Evolutionary conservation across 2,113 vertebrate species (phyloP).

Genomic region (Catharus minimus): DNA sequence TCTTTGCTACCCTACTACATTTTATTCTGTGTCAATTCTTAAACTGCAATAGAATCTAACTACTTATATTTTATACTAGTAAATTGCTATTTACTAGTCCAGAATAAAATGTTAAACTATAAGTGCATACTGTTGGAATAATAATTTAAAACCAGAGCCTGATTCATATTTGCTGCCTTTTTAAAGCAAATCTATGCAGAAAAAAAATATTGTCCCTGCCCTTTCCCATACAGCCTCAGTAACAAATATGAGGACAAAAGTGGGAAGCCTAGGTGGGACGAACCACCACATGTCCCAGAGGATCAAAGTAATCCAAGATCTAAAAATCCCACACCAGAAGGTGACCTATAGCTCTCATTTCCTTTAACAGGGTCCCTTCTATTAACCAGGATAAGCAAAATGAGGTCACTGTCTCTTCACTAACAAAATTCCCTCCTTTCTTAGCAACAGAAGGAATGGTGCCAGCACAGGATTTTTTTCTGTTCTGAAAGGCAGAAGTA

Average conservation of each 20-base stretch:
- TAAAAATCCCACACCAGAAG: neutral
- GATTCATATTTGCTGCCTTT: neutral
- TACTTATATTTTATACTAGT: neutral
- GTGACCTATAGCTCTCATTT: neutral
- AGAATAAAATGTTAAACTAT: neutral
- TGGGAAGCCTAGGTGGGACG: accelerated
- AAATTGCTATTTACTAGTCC: neutral
- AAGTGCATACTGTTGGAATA: neutral
- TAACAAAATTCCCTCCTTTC: neutral
- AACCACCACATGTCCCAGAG: neutral
- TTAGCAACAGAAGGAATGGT: neutral
- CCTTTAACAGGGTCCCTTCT: neutral
- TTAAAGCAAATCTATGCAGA: neutral
- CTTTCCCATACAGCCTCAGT: neutral
- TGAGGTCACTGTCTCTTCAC: neutral
- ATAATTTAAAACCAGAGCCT: neutral
- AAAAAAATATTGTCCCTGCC: neutral
- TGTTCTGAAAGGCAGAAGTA: neutral
- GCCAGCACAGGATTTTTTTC: neutral
- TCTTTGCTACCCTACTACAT: neutral
- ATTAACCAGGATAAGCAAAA: neutral
- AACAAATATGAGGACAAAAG: neutral
- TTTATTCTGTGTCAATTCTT: neutral
- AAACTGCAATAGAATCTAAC: neutral
- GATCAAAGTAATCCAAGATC: neutral